These are phyloP conservation scores for Sphenopsis melanotis DNA, from an alignment of 2,797 vertebrate genomes.

Conservation along the genomic window DNA sequence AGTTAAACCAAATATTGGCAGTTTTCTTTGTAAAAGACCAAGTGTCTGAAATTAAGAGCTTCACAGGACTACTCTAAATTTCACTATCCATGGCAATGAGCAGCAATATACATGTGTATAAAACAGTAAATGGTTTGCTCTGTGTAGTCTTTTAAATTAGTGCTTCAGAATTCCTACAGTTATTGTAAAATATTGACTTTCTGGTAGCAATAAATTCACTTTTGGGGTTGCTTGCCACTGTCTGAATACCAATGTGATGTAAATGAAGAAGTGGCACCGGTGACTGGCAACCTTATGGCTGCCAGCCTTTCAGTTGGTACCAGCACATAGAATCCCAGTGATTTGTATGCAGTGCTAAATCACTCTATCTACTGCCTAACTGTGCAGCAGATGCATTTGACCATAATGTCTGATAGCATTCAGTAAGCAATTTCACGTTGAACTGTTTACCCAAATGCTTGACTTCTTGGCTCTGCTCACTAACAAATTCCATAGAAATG, in stretches of 20 bases:
- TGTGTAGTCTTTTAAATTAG: constrained; percentile 67
- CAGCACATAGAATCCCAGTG: not conserved
- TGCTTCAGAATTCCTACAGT: constrained; percentile 51
- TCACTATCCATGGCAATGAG: constrained; percentile 39
- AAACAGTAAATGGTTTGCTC: constrained; percentile 54
- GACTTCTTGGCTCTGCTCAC: constrained; percentile 58
- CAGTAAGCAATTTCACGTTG: constrained; percentile 52
- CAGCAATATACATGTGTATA: constrained; percentile 10
- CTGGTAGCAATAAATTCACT: constrained; percentile 62
- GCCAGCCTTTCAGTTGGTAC: constrained; percentile 25
- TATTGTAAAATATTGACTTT: constrained; percentile 77
- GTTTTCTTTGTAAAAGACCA: constrained; percentile 42
- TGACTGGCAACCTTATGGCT: constrained; percentile 36
- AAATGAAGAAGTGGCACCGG: constrained; percentile 47
- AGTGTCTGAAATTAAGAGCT: constrained; percentile 26
- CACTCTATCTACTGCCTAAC: not conserved
- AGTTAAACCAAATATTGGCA: constrained; percentile 15
- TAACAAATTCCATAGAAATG: constrained; percentile 43
- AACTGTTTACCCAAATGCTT: constrained; percentile 63
- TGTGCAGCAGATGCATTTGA: constrained; percentile 58
- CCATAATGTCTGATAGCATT: constrained; percentile 17
- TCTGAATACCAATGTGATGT: constrained; percentile 66
- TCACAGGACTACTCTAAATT: not conserved
- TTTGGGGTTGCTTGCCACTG: constrained; percentile 24
- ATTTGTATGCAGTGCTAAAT: constrained; percentile 61